Conservation (phyloP, 2,888 invertebrate genomes). For the Clistopyga incitator region DNA sequence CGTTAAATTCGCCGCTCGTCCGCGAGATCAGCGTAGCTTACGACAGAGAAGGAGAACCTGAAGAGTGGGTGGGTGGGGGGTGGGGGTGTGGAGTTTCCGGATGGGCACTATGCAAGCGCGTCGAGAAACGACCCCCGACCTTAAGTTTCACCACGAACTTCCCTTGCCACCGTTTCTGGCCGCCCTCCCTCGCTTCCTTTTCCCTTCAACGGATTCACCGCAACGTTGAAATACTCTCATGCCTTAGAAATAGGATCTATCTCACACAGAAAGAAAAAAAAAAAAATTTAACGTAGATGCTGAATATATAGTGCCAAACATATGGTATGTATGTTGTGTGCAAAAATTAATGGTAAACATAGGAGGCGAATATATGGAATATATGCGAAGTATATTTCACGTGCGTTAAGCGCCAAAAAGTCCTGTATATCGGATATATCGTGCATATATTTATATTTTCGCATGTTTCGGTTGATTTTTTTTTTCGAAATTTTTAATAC, state of each 20-base stretch:
- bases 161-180: not conserved
- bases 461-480: no score
- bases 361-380: no score
- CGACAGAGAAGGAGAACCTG: not conserved
- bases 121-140: constrained; percentile 17
- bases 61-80: not conserved
- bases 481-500: no score
- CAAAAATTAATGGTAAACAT: no score
- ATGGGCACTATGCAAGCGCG: not conserved
- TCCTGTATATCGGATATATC: no score
- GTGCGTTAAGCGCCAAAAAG: no score
- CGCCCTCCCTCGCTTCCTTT: not conserved
- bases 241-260: not conserved
- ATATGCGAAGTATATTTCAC: no score
- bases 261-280: no score
- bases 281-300: no score
- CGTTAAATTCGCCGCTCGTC: constrained; percentile 45
- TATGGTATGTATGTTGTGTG: no score
- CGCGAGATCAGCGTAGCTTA: constrained; percentile 27
- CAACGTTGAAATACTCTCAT: not conserved
- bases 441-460: no score
- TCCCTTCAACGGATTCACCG: not conserved
- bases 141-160: constrained; percentile 43
- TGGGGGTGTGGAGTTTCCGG: constrained; percentile 12
- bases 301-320: no score